A percentile compares a stretch with the other conserved stretches of the same genome.
Evolutionary conservation across 2,113 vertebrate genomes (phyloP).

Genomic region (Tragelaphus imberbis): DNA sequence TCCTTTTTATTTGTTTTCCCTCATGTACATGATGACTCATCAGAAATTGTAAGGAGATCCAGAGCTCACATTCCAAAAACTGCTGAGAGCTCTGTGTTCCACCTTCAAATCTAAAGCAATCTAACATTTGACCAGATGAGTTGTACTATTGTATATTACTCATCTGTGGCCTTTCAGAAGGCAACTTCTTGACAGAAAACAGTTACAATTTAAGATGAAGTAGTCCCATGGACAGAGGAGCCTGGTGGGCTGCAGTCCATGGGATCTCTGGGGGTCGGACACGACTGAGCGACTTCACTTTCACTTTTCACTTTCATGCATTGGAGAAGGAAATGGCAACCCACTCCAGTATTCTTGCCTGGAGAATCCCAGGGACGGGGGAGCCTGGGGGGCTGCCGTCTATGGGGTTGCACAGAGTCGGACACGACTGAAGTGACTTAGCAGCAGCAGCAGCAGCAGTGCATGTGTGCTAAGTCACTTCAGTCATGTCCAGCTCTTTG

Average conservation of each 20-base stretch:
- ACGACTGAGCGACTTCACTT: too few relatives aligned
- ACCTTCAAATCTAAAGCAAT: neutral
- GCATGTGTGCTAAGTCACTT: neutral
- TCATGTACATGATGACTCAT: neutral
- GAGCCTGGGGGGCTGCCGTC: too few relatives aligned
- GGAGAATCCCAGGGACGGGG: too few relatives aligned
- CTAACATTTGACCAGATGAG: neutral
- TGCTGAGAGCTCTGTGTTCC: neutral
- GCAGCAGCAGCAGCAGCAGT: too few relatives aligned
- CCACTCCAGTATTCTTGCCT: too few relatives aligned
- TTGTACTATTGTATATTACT: neutral
- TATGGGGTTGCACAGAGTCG: too few relatives aligned
- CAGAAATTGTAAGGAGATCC: neutral
- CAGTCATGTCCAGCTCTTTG: neutral
- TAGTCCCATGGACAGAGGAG: too few relatives aligned
- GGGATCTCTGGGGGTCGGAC: too few relatives aligned
- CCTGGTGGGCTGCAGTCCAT: too few relatives aligned
- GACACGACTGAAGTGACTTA: too few relatives aligned
- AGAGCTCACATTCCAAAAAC: neutral
- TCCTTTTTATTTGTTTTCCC: neutral
- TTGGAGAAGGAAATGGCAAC: too few relatives aligned
- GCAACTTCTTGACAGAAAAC: neutral
- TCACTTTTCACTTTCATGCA: too few relatives aligned
- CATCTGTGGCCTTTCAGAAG: neutral
- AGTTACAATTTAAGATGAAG: neutral